Evolutionary conservation across 2,888 invertebrate genomes (phyloP).

Genomic region (Strigamia maritima): DNA sequence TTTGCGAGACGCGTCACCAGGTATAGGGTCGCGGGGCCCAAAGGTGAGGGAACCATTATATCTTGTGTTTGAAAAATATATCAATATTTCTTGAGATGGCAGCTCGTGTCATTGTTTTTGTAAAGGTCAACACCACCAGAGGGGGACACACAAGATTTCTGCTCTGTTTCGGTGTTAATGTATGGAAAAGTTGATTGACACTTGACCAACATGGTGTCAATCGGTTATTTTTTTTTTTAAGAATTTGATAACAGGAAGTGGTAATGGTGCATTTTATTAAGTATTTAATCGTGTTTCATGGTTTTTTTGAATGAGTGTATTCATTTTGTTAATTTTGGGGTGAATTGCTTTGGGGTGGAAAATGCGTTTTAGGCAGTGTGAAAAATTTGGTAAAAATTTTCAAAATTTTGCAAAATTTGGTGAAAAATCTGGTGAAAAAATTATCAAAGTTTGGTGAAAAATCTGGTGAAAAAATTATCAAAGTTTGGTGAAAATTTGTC

Average conservation of each 20-base stretch:
- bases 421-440: too few relatives aligned
- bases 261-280: neutral
- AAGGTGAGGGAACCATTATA: neutral
- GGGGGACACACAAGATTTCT: neutral
- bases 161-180: neutral
- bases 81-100: neutral
- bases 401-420: too few relatives aligned
- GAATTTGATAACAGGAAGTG: constrained; percentile 1
- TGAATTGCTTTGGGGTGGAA: too few relatives aligned
- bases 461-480: too few relatives aligned
- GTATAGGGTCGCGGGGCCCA: neutral
- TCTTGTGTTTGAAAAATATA: neutral
- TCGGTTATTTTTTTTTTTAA: neutral
- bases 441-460: too few relatives aligned
- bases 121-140: constrained; percentile 16
- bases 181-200: constrained; percentile 17
- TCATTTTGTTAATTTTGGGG: too few relatives aligned
- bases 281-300: neutral
- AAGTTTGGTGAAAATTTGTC: too few relatives aligned
- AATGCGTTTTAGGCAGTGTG: too few relatives aligned
- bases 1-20: constrained; percentile 6
- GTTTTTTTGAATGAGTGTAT: too few relatives aligned
- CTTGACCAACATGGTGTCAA: neutral
- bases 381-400: too few relatives aligned
- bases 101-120: neutral